Base-by-base conservation (phyloP, 2,113 vertebrate genomes). In the Perca flavescens region DNA sequence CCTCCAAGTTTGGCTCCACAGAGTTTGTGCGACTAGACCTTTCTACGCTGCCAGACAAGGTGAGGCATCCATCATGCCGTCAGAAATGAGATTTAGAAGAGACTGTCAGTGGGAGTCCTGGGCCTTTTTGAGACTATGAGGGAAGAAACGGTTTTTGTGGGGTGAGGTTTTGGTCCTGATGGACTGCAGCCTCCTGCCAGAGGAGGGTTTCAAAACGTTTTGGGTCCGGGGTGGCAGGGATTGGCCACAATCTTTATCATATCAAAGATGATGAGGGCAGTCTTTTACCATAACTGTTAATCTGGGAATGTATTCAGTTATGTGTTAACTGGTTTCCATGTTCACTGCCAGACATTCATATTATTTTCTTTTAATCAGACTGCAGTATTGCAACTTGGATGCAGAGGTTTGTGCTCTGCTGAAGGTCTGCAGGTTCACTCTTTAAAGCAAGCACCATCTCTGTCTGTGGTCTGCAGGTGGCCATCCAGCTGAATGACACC, bases 401-500 rank as follows among this genome's bases (percentile, higher is more conserved):
- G 16, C 46, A n/a, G 25, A 52, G 21, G 15, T 34, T 15, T 69
- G 28, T 52, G 15, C 28, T 40, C 12, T 31, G n/a, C 31, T 40
- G 5, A 12, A 25, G 8, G 46, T 49, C n/a, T 43, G 61, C 60
- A 21, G 13, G 12, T 25, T 65, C n/a, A 47, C 14, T 60, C 4
- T 71, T 17, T 57, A 19, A 25, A 46, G 14, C 7, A 1, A 47
- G 22, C 57, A 3, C 0, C 2, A 3, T n/a, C 15, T 49, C 61
- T 22, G 14, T 74, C 25, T 74, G 14, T 71, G 43, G 5, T 68
- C 14, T 72, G n/a, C 87, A 98, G 97, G 97, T 98, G 47, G 97
- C 97, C 80, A 97, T 98, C 87, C 97, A 98, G 92, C 95, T 98
- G 77, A 98, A 98, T 19, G 97, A 98, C 85, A 98, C 97, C 1